phyloP scores from a whole-genome alignment of 1,140 invertebrate species.

The Macrosteles quadrilineatus region DNA sequence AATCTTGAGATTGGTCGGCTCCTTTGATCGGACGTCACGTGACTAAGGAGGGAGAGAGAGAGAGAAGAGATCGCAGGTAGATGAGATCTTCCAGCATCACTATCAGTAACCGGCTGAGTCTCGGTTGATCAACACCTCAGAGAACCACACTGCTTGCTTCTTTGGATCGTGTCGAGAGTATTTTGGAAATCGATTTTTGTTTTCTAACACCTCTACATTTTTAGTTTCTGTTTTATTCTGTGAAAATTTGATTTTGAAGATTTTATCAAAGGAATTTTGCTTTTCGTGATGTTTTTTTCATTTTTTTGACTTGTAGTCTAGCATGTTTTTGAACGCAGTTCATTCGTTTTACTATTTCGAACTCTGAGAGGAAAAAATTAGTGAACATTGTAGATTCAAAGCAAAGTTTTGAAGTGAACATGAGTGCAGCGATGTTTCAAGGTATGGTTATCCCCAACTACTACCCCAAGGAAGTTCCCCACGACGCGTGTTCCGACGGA shows the following conservation, averaged over 20 bases:
- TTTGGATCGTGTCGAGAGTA: not conserved
- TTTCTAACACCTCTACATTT: not conserved
- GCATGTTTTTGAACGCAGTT: not conserved
- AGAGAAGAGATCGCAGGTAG: no score
- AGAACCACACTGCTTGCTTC: not conserved
- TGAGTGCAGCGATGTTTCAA: not conserved
- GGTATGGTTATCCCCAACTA: not conserved
- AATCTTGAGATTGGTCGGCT: not conserved
- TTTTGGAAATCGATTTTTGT: not conserved
- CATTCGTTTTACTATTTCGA: no score
- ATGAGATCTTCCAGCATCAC: not conserved
- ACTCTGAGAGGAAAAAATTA: no score
- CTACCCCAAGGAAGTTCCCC: not conserved
- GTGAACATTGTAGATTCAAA: no score
- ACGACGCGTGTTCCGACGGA: conserved; percentile 33
- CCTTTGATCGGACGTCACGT: not conserved
- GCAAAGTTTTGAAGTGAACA: not conserved
- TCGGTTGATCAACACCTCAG: not conserved
- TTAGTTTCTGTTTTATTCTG: not conserved
- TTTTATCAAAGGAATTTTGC: not conserved
- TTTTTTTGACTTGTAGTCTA: no score
- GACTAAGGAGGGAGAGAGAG: not conserved
- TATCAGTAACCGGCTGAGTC: not conserved
- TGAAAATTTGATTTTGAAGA: not conserved
- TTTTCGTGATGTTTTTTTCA: no score